Evolutionary conservation across 1,140 invertebrate genomes (phyloP), one percentile per base, ranked within the genome.

Genomic region (Pollicipes pollicipes): DNA sequence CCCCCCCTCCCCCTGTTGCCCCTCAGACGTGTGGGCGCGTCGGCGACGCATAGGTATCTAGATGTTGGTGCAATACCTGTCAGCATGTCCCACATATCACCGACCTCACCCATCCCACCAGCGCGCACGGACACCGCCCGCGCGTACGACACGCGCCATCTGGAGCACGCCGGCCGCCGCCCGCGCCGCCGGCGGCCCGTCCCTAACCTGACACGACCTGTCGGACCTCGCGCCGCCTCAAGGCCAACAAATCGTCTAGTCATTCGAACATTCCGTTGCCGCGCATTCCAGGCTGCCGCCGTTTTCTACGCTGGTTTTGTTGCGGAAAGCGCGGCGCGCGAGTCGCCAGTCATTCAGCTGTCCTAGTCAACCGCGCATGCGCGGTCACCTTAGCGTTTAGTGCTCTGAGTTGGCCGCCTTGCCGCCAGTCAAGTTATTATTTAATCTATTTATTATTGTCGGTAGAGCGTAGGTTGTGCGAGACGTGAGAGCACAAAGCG

Each of bases 361-460:
- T 58, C 10, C 45, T 58, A 58, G 45, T 58, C 45, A 58, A 58
- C 45, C 45, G 45, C 21, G 45, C 45, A 21, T 3, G 45, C 45
- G 45, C 45, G 45, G 45, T 21, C 45, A 21, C 17, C 45, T 58
- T 21, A 21, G 45, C 45, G 45, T 21, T 58, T 58, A 58, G 45
- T 58, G 13, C 45, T 58, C 45, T 58, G 45, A 58, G 45, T 58
- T 58, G 45, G 45, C 24, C 45, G 45, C 45, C 45, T 58, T 21
- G 45, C 45, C 13, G 45, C 45, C 45, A 58, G 45, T 58, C 45
- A 58, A 58, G 45, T 58, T 21, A 58, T 58, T 58, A 58, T 58
- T 58, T 58, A 58, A 58, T 58, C 45, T 58, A 58, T 58, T 58
- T 58, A 58, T 58, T 58, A 58, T 58, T 58, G 45, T 58, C 45